These are phyloP conservation scores for Actinia tenebrosa DNA, from an alignment of 64 coral and sea anemone species.

Conservation along the genomic window DNA sequence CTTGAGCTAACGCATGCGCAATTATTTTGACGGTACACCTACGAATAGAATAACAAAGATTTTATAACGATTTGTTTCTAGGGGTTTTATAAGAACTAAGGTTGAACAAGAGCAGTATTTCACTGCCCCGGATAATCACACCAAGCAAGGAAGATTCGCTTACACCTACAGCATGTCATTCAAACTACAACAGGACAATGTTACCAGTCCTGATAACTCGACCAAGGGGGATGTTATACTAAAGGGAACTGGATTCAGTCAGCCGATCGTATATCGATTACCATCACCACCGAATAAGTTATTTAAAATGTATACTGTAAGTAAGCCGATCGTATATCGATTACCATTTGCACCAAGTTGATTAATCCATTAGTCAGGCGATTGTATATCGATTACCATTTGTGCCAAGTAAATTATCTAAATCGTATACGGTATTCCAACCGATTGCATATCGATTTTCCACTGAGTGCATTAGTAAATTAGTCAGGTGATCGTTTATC, in stretches of 20 bases:
- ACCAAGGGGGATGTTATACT: constrained; percentile 78
- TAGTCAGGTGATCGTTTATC: no score
- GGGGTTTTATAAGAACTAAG: constrained; percentile 17
- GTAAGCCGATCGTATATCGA: constrained; percentile 42
- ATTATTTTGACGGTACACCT: no score
- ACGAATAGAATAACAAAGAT: neutral
- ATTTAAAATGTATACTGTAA: constrained; percentile 63
- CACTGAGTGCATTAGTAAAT: no score
- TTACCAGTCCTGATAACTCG: constrained; percentile 22
- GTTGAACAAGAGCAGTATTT: constrained; percentile 61
- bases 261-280: constrained; percentile 63
- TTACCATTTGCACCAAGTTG: constrained; percentile 2
- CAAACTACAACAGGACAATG: constrained; percentile 51
- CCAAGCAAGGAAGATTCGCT: constrained; percentile 59
- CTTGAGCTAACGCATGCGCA: no score
- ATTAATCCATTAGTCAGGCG: neutral
- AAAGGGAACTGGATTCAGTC: constrained; percentile 66
- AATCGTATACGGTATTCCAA: no score
- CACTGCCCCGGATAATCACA: constrained; percentile 66
- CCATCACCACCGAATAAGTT: neutral
- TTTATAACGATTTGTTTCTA: constrained; percentile 6
- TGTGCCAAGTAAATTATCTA: no score
- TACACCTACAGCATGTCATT: constrained; percentile 72
- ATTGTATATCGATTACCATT: constrained; percentile 28
- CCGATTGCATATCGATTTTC: no score